A percentile compares a stretch with the other conserved stretches of the same genome.
Conservation (phyloP, 2,888 invertebrate genomes). For the Microctonus hyperodae region DNA sequence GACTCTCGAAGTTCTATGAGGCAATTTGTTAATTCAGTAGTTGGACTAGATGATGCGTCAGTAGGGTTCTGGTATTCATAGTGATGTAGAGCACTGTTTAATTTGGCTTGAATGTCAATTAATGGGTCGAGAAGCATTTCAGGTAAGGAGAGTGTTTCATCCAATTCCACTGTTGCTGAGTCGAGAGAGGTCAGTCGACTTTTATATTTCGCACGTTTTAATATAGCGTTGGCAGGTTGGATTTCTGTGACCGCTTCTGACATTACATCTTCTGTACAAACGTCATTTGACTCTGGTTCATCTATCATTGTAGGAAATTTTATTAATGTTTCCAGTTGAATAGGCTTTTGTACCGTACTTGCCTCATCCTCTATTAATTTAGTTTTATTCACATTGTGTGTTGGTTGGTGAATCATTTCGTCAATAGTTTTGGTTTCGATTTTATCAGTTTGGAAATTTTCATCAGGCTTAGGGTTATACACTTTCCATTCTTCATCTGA, state of each 20-base stretch:
- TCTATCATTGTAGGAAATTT: background rate
- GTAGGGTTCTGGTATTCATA: constrained; percentile 45
- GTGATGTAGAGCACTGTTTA: constrained; percentile 50
- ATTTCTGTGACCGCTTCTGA: background rate
- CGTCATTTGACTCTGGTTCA: constrained; percentile 8
- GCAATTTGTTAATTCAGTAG: constrained; percentile 46
- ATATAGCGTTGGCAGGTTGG: background rate
- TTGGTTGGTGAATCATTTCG: background rate
- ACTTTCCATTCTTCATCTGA: constrained; percentile 29
- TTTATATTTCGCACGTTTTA: constrained; percentile 5
- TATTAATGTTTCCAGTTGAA: background rate
- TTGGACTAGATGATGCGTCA: constrained; percentile 35
- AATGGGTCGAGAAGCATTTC: constrained; percentile 55
- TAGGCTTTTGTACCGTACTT: background rate
- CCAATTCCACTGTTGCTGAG: constrained; percentile 28
- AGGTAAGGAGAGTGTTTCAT: constrained; percentile 45
- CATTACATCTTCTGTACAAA: background rate
- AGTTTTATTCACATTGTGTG: background rate
- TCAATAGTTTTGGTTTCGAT: background rate
- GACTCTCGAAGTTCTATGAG: constrained; percentile 51
- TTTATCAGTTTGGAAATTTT: no score
- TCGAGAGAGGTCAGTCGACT: constrained; percentile 13
- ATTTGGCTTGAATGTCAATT: constrained; percentile 53
- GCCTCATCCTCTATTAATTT: background rate
- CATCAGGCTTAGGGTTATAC: background rate